Evolutionary conservation across 2,113 vertebrate genomes (phyloP).

Genomic region (Saccopteryx bilineata): DNA sequence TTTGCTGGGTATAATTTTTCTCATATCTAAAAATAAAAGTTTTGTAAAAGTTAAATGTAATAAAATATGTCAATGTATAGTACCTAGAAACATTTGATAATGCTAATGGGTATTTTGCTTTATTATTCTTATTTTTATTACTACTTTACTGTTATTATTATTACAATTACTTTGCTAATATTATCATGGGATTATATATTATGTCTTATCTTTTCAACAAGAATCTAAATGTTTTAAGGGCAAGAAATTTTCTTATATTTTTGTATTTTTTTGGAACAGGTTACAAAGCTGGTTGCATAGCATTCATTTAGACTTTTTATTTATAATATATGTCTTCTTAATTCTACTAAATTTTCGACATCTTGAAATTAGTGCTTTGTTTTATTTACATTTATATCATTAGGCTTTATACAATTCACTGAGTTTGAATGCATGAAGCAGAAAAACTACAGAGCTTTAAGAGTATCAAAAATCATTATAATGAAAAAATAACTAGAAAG

Average conservation of each 20-base stretch:
- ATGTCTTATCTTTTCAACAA: background rate
- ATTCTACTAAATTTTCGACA: background rate
- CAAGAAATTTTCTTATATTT: background rate
- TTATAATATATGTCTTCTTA: background rate
- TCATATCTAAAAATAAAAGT: conserved; percentile 2
- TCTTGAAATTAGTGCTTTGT: background rate
- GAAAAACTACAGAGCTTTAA: background rate
- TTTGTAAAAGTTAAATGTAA: conserved; percentile 4
- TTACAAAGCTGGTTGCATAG: background rate
- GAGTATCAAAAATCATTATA: background rate
- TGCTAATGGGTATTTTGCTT: background rate
- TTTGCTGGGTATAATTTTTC: background rate
- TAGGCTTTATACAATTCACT: background rate
- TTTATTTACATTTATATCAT: conserved; percentile 19
- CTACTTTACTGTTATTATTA: background rate
- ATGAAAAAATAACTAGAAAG: conserved; percentile 39
- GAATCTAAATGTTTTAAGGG: background rate
- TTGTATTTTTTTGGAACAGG: conserved; percentile 33
- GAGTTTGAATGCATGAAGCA: background rate
- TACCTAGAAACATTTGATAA: background rate
- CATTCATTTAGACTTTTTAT: background rate
- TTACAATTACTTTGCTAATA: background rate
- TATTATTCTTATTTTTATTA: background rate
- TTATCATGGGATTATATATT: background rate
- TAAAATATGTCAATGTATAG: background rate